phyloP scores from a whole-genome alignment of 2,888 invertebrate genomes.

The Drosophila tanythrix region DNA sequence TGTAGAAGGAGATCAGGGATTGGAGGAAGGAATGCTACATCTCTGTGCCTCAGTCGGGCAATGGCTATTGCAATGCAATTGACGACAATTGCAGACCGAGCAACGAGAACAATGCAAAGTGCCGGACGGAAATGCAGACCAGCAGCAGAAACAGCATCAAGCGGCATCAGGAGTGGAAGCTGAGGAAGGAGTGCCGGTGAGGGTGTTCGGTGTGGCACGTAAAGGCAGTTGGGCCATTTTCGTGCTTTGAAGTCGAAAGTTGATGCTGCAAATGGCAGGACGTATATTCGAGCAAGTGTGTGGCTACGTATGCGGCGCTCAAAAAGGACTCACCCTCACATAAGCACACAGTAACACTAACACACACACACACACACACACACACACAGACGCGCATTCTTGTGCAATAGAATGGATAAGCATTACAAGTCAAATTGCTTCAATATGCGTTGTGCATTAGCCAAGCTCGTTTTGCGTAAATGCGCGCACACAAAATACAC shows the following conservation, averaged over 20 bases:
- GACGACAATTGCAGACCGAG: conserved; percentile 63
- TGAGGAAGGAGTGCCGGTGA: neutral
- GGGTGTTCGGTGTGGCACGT: neutral
- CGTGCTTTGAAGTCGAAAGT: conserved; percentile 56
- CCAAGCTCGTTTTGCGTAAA: conserved; percentile 73
- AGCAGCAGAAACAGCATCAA: conserved; percentile 36
- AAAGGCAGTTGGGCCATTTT: conserved; percentile 51
- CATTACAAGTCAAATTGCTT: conserved; percentile 71
- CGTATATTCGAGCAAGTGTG: conserved; percentile 6
- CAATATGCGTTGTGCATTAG: conserved; percentile 78
- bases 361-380: conserved; percentile 3
- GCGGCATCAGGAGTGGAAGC: neutral
- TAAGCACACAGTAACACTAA: neutral
- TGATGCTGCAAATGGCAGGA: conserved; percentile 60
- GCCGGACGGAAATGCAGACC: conserved; percentile 69
- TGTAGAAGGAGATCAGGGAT: conserved; percentile 23
- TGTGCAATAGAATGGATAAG: conserved; percentile 67
- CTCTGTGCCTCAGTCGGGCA: conserved; percentile 24
- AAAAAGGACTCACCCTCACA: conserved; percentile 4
- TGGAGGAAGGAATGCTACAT: neutral
- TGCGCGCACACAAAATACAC: conserved; percentile 51
- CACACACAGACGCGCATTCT: conserved; percentile 35
- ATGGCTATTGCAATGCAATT: conserved; percentile 66
- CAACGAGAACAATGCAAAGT: conserved; percentile 55
- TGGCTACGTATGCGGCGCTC: conserved; percentile 7